Evolutionary conservation across 2,888 invertebrate genomes (phyloP).

Genomic region (Brachyptera risi): DNA sequence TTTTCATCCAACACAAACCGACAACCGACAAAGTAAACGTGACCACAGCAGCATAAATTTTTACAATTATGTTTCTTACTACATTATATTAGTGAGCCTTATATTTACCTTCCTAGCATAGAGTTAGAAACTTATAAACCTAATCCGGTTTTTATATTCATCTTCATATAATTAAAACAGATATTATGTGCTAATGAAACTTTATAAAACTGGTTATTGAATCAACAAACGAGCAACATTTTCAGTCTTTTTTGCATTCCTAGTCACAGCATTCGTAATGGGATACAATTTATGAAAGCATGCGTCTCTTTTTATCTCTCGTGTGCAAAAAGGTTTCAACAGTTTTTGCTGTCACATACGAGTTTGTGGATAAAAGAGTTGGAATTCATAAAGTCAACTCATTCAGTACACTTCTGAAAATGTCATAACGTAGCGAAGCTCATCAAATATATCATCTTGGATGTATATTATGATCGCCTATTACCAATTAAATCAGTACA

Average conservation of each 20-base stretch:
- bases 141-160: neutral
- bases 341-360: neutral
- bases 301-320: neutral
- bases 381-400: neutral
- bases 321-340: neutral
- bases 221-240: neutral
- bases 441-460: too few relatives aligned
- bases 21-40: neutral
- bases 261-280: neutral
- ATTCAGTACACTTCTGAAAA: neutral
- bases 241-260: neutral
- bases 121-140: neutral
- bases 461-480: too few relatives aligned
- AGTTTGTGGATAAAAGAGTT: neutral
- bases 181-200: conserved; percentile 7
- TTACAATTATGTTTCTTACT: too few relatives aligned
- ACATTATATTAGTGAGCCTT: neutral
- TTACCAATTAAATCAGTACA: too few relatives aligned
- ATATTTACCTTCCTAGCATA: neutral
- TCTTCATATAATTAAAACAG: conserved; percentile 12
- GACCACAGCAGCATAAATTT: neutral
- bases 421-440: neutral
- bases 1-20: neutral
- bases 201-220: conserved; percentile 9
- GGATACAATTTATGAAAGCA: conserved; percentile 3